These are phyloP conservation scores for Anguilla marmorata DNA, from an alignment of 2,797 vertebrate genomes.

Conservation along the genomic window DNA sequence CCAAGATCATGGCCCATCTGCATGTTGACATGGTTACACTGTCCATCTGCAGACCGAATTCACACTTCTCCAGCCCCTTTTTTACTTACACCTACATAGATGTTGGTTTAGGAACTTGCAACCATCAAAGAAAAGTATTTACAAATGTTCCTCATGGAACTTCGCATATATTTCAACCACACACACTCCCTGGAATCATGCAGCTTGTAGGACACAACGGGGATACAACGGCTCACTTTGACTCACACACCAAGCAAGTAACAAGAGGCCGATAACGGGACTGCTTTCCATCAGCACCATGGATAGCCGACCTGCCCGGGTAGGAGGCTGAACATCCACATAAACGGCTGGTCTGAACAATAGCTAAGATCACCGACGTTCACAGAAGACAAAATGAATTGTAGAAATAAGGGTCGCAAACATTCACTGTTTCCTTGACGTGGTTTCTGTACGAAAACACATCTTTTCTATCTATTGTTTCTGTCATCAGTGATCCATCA, in stretches of 20 bases:
- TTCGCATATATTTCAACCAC: background rate
- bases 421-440: background rate
- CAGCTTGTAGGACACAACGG: background rate
- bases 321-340: background rate
- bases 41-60: background rate
- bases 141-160: background rate
- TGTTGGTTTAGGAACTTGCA: background rate
- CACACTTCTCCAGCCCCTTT: background rate
- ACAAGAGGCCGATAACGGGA: background rate
- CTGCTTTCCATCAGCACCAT: constrained; percentile 15
- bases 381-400: background rate
- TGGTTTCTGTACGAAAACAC: background rate
- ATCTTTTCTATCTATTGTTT: background rate
- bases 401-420: background rate
- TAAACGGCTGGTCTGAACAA: background rate
- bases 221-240: background rate
- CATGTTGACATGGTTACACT: background rate
- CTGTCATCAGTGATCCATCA: constrained; percentile 2
- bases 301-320: background rate
- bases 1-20: background rate
- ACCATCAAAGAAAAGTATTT: background rate
- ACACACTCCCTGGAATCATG: background rate
- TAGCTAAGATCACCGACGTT: background rate
- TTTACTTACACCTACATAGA: background rate
- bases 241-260: background rate